Base-by-base conservation (phyloP, 2,888 invertebrate genomes). In the Magallana nippona region DNA sequence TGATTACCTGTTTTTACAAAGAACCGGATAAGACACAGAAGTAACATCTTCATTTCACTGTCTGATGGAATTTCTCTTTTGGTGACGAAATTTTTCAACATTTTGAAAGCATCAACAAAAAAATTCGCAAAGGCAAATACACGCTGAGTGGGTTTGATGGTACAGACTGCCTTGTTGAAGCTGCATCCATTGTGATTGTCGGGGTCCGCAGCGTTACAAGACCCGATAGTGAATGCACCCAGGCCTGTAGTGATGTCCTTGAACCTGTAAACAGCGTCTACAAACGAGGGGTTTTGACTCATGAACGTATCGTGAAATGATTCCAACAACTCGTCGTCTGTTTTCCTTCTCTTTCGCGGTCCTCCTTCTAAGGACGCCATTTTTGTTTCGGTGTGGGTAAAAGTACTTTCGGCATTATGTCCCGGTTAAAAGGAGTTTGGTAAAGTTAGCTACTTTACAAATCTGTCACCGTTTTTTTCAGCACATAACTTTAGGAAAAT, bases 161-260 rank as follows among this genome's bases (percentile, higher is more conserved):
- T 63, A 78, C 82, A 82, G 11, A 17, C 58, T 58, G 82, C 82
- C 58, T 78, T 77, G 56, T 56, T 78, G 58, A 82, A 82, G 58
- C 32, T 13, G 44, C 63, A 81, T 11, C 81, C 63, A 62, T 82
- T 56, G 32, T 78, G 55, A 62, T 82, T 56, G 32, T 78, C 82
- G 1, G 82, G 82, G 27, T 82, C 82, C 11, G 82, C 82, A 27
- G 82, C 78, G 27, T 82, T 82, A 56, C 82, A 78, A 11, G 82
- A 82, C 32, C 78, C 77, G 15, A 82, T 82, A 32, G 77, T 58
- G 57, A 56, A 82, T n/a, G 82, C 77, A 10, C 82, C 82, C 11
- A 82, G 58, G 19, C 58, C 78, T 10, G 58, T 56, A 22, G 44
- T 32, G 15, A 78, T 44, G 13, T 57, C 8, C 56, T 82, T 82